A percentile compares a stretch with the other conserved stretches of the same genome.
phyloP scores from a whole-genome alignment of 2,113 vertebrate species.

The Himantopus leucocephalus region DNA sequence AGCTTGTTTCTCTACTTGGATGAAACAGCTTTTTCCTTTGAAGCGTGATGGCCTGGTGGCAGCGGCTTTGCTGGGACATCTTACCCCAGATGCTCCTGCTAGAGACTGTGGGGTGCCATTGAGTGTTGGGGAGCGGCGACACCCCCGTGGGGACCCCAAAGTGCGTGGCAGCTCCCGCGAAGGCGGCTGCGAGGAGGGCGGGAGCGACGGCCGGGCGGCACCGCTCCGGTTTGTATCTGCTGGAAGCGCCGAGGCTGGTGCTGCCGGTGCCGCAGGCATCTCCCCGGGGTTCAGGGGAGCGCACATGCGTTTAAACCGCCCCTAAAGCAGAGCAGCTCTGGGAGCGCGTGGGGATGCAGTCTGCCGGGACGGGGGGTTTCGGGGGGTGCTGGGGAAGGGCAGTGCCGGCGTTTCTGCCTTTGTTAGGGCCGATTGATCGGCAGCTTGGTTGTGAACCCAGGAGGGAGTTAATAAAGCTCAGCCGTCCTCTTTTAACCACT shows the following conservation, averaged over 20 bases:
- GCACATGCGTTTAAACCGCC: accelerated
- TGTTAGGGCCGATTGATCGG: neutral
- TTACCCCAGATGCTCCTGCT: neutral
- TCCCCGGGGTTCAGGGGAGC: neutral
- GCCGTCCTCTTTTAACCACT: neutral
- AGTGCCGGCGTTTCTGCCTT: neutral
- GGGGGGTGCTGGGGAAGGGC: neutral
- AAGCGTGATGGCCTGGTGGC: neutral
- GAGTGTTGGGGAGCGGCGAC: neutral
- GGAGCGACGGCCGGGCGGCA: neutral
- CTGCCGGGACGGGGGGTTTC: neutral
- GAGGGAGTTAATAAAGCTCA: neutral
- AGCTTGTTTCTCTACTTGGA: neutral
- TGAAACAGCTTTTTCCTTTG: neutral
- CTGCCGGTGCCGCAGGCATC: neutral
- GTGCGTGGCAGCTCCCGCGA: accelerated
- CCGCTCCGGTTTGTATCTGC: neutral
- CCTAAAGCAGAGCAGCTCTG: neutral
- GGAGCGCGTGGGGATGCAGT: neutral
- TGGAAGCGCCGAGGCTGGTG: neutral
- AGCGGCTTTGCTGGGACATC: neutral
- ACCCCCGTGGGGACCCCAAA: neutral
- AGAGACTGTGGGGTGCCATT: accelerated
- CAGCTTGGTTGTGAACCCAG: neutral
- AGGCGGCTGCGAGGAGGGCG: neutral